A percentile compares a stretch with the other conserved stretches of the same genome.
Evolutionary conservation across 2,797 vertebrate species (phyloP).

Genomic region (Heteromormyrus szaboi): DNA sequence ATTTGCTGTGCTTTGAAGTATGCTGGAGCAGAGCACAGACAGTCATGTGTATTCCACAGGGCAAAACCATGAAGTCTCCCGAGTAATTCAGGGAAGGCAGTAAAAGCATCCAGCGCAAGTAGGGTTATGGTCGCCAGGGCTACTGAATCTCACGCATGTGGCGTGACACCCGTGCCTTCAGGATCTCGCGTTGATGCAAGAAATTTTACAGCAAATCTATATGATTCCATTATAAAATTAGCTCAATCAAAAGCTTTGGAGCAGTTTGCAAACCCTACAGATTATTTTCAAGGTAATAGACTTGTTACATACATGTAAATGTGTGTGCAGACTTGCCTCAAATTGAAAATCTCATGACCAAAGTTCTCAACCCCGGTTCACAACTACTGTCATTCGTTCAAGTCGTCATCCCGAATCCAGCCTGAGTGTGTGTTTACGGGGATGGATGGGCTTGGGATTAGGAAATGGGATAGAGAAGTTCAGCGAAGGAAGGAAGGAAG

Average conservation of each 20-base stretch:
- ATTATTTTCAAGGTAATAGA: not conserved
- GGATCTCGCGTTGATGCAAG: not conserved
- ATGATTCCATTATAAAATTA: not conserved
- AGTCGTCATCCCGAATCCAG: not conserved
- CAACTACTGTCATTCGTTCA: not conserved
- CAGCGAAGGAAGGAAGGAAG: not conserved
- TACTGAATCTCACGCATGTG: not conserved
- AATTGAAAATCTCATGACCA: not conserved
- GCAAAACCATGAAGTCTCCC: not conserved
- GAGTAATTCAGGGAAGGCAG: not conserved
- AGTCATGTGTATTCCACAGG: not conserved
- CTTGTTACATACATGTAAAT: not conserved
- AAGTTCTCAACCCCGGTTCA: not conserved
- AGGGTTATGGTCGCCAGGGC: not conserved
- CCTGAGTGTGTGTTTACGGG: not conserved
- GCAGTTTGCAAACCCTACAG: not conserved
- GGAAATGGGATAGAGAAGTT: conserved; percentile 19
- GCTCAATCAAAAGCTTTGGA: not conserved
- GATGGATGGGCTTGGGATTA: not conserved
- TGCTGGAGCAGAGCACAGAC: not conserved
- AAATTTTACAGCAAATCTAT: not conserved
- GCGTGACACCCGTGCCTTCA: not conserved
- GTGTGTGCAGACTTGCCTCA: not conserved
- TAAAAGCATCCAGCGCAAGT: not conserved
- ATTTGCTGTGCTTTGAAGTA: not conserved